Base-by-base conservation (phyloP, 2,888 invertebrate genomes). In the Gnatocerus cornutus region DNA sequence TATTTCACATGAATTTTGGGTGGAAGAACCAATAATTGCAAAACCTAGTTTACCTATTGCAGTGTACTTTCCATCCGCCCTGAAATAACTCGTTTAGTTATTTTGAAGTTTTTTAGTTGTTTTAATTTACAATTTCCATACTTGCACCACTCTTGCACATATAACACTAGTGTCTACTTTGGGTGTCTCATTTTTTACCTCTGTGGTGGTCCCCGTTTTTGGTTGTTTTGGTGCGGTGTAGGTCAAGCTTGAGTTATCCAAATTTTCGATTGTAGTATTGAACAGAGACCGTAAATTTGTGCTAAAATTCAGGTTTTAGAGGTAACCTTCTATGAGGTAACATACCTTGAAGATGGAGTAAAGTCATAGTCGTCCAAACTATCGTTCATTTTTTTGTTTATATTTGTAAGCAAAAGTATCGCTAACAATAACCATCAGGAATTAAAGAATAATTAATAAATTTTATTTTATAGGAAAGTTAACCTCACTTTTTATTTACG, bases 31-130 rank as follows among this genome's bases (percentile, higher is more conserved):
- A 56, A 90, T 86, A 33, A 87, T 72, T 1, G 86, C 87, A 56
- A 86, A 74, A 13, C 86, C 87, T 68, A 85, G 82, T 78, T 84
- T 85, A 2, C 87, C 87, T 48, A 83, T 71, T 1, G 76, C 58
- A 10, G 75, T 76, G 58, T 83, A 82, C 39, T 79, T 78, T 53
- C 80, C 76, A 53, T 84, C 77, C 3, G 78, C 68, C 58, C 85
- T 85, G 58, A 21, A 29, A 39, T 16, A 56, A n/a, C n/a, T n/a
- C 21, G 21, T 21, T 21, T 21, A 21, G 21, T 21, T 21, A 21
- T 21, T 21, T 21, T 1, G 4, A 21, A 21, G n/a, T n/a, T n/a
- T n/a, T n/a, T n/a, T n/a, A n/a, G n/a, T n/a, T n/a, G n/a, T n/a
- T n/a, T n/a, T n/a, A 45, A 75, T 78, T 73, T 76, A 81, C 81